phyloP scores from a whole-genome alignment of 2,797 vertebrate species.

The Alca torda region DNA sequence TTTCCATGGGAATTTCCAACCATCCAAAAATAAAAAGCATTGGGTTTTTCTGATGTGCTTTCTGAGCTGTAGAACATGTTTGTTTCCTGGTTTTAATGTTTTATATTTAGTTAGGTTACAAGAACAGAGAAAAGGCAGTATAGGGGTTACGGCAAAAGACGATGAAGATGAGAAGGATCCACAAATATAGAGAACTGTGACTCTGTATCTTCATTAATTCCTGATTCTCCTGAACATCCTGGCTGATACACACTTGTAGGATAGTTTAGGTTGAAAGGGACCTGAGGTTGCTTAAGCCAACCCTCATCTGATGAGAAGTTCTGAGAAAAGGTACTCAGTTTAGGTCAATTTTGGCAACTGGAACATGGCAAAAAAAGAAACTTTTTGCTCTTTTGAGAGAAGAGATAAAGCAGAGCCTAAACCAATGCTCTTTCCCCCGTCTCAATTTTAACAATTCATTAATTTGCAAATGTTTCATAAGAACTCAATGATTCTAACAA shows the following conservation, averaged over 20 bases:
- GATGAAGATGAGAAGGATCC: neutral
- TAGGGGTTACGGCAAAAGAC: neutral
- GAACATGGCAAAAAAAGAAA: neutral
- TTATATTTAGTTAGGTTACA: neutral
- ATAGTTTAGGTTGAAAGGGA: neutral
- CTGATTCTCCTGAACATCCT: neutral
- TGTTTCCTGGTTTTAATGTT: neutral
- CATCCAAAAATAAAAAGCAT: neutral
- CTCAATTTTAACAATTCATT: neutral
- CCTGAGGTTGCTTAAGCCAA: neutral
- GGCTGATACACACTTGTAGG: neutral
- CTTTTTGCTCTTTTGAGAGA: neutral
- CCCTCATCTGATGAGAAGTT: neutral
- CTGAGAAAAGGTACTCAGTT: neutral
- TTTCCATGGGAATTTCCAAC: neutral
- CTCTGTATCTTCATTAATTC: neutral
- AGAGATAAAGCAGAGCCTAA: neutral
- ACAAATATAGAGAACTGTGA: neutral
- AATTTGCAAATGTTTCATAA: neutral
- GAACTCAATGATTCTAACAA: neutral
- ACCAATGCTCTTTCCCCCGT: neutral
- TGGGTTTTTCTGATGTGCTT: neutral
- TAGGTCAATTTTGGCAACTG: neutral
- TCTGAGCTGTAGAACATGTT: neutral
- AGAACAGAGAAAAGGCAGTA: neutral